Evolutionary conservation across 92 coral and sea anemone species (phyloP), one percentile per base, ranked within the genome.

Genomic region (Zoanthus sansibaricus): DNA sequence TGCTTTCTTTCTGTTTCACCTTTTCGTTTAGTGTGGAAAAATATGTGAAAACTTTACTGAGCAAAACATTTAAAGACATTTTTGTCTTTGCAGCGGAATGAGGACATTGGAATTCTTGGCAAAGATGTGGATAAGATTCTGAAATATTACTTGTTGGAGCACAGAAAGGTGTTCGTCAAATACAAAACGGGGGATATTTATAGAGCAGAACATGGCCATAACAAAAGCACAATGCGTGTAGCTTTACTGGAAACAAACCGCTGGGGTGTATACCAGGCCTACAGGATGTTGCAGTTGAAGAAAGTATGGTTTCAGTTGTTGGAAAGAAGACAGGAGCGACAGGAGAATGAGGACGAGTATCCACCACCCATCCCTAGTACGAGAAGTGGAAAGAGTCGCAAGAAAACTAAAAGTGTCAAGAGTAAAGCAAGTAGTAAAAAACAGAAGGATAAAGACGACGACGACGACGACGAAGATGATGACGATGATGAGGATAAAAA

Each of bases 211-310:
- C 79, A 89, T 45, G 93, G 95, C 45, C 94, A 92, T 11, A 95
- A 92, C 48, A 84, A 91, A 21, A 92, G 92, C 18, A 86, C 91
- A 1, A 90, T 91, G 90, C 91, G 98, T 13, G 77, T 91, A n/a
- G 99, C 95, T 14, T 69, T 97, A 89, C 70, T 97, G 73, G 91
- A 89, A 56, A 87, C 91, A 61, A 97, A 97, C 90, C 83, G 98
- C 78, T 97, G 99, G 99, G 99, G 99, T 4, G 72, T 97, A 11
- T 97, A 97, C 70, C 98, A 95, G 83, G 95, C 98, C 16, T 82
- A 89, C 83, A 88, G 84, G 90, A 97, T 97, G 99, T 66, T 92
- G 67, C 47, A 76, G 52, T 42, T 95, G 30, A 97, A 97, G 64
- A 86, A 86, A 51, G 94, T 95, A 3, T 97, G 99, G 99, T 95